Conservation (phyloP, 2,797 vertebrate genomes). For the Artibeus jamaicensis region DNA sequence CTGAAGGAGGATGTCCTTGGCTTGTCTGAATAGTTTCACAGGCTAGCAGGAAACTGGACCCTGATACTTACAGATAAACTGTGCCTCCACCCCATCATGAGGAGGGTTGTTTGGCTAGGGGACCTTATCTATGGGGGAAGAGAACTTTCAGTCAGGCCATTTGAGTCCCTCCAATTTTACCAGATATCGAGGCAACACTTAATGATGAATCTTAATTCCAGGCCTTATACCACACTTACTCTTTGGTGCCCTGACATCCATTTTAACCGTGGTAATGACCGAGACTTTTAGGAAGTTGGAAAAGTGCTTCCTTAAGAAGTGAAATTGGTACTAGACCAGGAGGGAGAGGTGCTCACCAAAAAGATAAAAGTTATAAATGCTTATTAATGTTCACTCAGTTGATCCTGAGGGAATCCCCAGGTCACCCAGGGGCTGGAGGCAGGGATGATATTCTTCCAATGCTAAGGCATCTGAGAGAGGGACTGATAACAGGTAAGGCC, state of each 20-base stretch:
- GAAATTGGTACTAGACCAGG: not conserved
- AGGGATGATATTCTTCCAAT: not conserved
- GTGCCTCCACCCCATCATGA: not conserved
- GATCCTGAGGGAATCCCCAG: not conserved
- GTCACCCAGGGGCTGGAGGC: not conserved
- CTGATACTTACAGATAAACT: not conserved
- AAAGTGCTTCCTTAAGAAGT: not conserved
- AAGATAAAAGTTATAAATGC: not conserved
- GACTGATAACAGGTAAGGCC: not conserved
- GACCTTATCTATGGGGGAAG: not conserved
- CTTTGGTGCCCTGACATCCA: not conserved
- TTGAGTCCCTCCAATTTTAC: not conserved
- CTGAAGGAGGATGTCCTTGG: not conserved
- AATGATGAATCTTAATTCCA: not conserved
- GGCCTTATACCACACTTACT: not conserved
- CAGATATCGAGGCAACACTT: not conserved
- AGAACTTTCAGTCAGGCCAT: not conserved
- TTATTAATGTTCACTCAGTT: not conserved
- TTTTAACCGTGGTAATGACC: not conserved
- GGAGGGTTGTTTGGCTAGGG: not conserved
- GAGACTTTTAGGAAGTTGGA: not conserved
- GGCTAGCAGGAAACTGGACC: not conserved
- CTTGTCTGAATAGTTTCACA: not conserved
- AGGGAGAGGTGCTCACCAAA: not conserved
- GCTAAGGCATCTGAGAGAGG: too few species aligned